Evolutionary conservation across 2,888 invertebrate genomes (phyloP), one percentile per base, ranked within the genome.

Genomic region (Crioceris asparagi): DNA sequence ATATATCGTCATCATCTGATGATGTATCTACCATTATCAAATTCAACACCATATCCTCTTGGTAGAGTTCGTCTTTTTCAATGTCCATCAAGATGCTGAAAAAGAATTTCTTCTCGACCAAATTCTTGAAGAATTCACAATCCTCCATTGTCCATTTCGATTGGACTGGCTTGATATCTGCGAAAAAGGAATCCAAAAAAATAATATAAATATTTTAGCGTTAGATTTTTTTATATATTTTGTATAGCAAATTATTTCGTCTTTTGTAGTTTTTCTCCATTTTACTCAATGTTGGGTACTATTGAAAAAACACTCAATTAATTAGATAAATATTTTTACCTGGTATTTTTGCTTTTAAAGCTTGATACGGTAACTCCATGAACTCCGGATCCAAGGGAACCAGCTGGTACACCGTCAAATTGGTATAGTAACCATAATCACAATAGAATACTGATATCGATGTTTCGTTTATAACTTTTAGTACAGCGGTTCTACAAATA

Each of bases 1-100:
- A 72, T 29, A 83, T 62, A 54, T 85, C 83, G 25, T 73, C 70
- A 4, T 71, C 68, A 0, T 76, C 75, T 0, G 76, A 75, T 19
- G 75, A 71, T 1, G 81, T 82, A 54, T 86, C 84, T 37, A 84
- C 75, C 25, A 86, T 68, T 50, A 74, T 71, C 38, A 87, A 61
- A 16, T 75, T 74, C 17, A 86, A 60, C 18, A 80, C 64, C 1
- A 71, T 72, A 40, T 79, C 77, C 6, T 62, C 70, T 4, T 74
- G 71, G 44, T 75, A 74, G 17, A 74, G 55, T 14, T 73, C 70
- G 51, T 82, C 81, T 29, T 67, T 67, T 38, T 72, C 72, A 6
- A 77, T 70, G 14, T 75, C 71, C 44, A 72, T 70, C 34, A 86
- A 70, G 32, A 77, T 59, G 0, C 83, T 79, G 10, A 80, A 80